Conservation (phyloP, 2,797 vertebrate genomes). For the Clangula hyemalis region DNA sequence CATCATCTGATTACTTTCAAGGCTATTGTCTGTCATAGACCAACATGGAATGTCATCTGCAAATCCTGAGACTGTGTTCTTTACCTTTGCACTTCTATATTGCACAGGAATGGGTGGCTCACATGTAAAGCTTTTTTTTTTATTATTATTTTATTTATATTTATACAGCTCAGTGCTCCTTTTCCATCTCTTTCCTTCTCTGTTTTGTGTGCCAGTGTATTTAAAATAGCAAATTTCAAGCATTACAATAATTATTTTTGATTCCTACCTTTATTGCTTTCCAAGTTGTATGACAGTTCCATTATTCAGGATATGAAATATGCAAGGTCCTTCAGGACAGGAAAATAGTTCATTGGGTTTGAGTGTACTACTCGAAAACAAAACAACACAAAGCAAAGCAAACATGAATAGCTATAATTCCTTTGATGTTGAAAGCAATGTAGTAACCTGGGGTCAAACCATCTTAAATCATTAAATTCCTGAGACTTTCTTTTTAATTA, state of each 20-base stretch:
- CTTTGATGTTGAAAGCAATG: not conserved
- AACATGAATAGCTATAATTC: not conserved
- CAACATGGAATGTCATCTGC: not conserved
- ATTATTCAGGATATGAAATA: conserved; percentile 14
- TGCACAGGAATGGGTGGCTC: not conserved
- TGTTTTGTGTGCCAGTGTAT: not conserved
- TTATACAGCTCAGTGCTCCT: not conserved
- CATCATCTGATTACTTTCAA: not conserved
- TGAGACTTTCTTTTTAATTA: not conserved
- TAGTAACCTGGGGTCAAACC: not conserved
- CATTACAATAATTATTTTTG: not conserved
- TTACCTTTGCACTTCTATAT: not conserved
- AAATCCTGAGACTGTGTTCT: not conserved
- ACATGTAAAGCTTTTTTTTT: not conserved
- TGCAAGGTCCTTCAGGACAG: not conserved
- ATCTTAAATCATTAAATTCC: not conserved
- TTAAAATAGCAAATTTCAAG: not conserved
- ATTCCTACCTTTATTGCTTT: conserved; percentile 5
- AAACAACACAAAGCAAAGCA: not conserved
- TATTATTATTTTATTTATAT: not conserved
- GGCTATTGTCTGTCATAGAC: not conserved
- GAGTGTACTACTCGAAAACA: not conserved
- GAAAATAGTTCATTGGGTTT: not conserved
- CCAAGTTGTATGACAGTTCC: not conserved
- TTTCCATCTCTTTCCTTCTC: not conserved